A percentile compares a stretch with the other conserved stretches of the same genome.
Conservation (phyloP, 2,797 vertebrate genomes). For the Rhodeus uyekii region DNA sequence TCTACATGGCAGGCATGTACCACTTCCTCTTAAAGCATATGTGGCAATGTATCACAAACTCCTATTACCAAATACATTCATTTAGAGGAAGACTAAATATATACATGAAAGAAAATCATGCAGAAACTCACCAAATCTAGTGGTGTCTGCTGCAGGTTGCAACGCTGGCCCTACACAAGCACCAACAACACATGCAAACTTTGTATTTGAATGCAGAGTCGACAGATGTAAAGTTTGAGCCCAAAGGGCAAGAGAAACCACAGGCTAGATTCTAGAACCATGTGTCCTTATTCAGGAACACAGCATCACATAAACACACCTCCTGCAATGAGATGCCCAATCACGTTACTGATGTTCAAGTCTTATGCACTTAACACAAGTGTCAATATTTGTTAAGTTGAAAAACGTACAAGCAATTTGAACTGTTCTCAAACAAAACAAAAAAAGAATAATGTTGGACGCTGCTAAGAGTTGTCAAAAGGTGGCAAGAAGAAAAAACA, state of each 20-base stretch:
- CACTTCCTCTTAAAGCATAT: slow-evolving; percentile 2
- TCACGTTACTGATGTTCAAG: slow-evolving; percentile 58
- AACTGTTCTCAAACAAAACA: background rate
- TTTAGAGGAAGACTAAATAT: background rate
- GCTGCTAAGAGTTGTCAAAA: background rate
- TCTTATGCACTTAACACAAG: background rate
- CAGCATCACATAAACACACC: slow-evolving; percentile 21
- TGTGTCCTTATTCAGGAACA: slow-evolving; percentile 2
- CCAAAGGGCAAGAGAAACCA: background rate
- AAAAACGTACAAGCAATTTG: background rate
- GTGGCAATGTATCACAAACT: background rate
- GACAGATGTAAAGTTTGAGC: background rate
- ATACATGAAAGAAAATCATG: background rate
- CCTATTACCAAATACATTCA: background rate
- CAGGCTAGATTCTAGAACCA: slow-evolving; percentile 17
- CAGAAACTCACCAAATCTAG: slow-evolving; percentile 60
- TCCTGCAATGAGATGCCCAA: slow-evolving; percentile 60
- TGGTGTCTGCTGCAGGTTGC: slow-evolving; percentile 12
- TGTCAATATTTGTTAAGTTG: slow-evolving; percentile 25
- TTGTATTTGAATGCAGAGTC: background rate
- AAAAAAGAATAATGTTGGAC: background rate
- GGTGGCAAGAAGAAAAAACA: background rate
- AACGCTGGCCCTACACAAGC: slow-evolving; percentile 1
- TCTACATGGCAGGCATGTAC: background rate
- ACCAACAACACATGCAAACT: background rate